phyloP scores from a whole-genome alignment of 1,140 invertebrate species.

The Caenorhabditis inopinata region DNA sequence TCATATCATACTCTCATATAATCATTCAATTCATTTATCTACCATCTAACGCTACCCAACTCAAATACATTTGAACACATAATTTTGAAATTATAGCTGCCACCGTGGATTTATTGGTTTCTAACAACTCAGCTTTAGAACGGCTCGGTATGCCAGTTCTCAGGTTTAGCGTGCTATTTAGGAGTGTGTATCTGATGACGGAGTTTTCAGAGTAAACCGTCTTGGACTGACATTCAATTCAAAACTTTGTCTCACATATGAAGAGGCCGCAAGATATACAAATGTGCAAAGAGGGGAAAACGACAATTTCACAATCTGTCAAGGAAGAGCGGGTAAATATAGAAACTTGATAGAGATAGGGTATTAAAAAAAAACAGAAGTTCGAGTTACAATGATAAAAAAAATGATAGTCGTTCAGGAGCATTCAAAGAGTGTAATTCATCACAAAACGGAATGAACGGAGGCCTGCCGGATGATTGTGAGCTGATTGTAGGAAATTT shows the following conservation, averaged over 20 bases:
- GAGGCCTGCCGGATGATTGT: not conserved
- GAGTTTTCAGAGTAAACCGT: not conserved
- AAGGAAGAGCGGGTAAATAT: not conserved
- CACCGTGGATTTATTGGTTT: not conserved
- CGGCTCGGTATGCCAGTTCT: not conserved
- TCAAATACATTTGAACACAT: no score
- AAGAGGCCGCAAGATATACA: not conserved
- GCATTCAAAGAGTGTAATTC: slow-evolving; percentile 2
- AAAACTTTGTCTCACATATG: not conserved
- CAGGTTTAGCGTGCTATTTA: slow-evolving; percentile 7
- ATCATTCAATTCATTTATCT: no score
- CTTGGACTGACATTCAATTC: slow-evolving; percentile 11
- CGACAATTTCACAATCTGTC: slow-evolving; percentile 1
- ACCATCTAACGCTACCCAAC: no score
- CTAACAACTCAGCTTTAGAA: slow-evolving; percentile 1
- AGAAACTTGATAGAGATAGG: not conserved
- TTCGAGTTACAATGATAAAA: no score
- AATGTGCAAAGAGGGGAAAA: not conserved
- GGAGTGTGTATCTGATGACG: not conserved
- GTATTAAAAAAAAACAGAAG: not conserved
- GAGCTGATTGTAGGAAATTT: not conserved
- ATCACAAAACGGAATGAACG: not conserved
- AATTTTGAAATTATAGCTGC: not conserved
- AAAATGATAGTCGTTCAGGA: not conserved
- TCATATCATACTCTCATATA: no score